These are phyloP conservation scores for Parazoanthus swiftii DNA, from an alignment of 92 coral and sea anemone genomes.

Conservation along the genomic window DNA sequence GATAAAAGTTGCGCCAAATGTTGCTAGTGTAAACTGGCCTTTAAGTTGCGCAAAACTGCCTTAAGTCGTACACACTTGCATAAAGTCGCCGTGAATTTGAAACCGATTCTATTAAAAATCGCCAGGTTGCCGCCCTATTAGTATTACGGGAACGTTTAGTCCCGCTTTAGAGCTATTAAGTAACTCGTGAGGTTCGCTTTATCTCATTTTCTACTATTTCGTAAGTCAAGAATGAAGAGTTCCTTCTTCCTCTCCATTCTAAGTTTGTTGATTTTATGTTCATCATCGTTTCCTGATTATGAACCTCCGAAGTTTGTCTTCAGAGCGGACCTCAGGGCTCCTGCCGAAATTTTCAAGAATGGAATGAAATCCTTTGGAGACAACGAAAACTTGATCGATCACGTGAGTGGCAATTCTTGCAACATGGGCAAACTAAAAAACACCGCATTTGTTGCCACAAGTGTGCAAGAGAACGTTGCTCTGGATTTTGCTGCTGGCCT, in stretches of 20 bases:
- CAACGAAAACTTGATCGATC: not conserved
- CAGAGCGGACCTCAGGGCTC: not conserved
- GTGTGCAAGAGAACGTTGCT: not conserved
- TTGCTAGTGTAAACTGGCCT: no score
- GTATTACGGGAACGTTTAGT: no score
- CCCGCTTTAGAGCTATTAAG: no score
- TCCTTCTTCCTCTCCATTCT: not conserved
- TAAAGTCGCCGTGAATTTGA: no score
- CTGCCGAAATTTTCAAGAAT: not conserved
- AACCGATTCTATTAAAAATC: no score
- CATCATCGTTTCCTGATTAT: not conserved
- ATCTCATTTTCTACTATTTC: not conserved
- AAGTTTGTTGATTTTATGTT: not conserved
- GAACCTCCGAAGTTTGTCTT: not conserved
- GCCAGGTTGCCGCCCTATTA: no score
- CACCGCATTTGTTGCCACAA: not conserved
- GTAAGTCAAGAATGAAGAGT: not conserved
- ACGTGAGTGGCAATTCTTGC: slow-evolving; percentile 7
- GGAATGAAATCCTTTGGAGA: not conserved
- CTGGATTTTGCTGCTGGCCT: not conserved
- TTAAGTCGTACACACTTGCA: no score
- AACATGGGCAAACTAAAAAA: not conserved
- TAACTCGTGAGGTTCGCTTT: not conserved
- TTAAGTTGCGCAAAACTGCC: no score
- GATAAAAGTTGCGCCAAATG: no score